Conservation (phyloP, 2,113 vertebrate genomes). For the Atrichornis clamosus region DNA sequence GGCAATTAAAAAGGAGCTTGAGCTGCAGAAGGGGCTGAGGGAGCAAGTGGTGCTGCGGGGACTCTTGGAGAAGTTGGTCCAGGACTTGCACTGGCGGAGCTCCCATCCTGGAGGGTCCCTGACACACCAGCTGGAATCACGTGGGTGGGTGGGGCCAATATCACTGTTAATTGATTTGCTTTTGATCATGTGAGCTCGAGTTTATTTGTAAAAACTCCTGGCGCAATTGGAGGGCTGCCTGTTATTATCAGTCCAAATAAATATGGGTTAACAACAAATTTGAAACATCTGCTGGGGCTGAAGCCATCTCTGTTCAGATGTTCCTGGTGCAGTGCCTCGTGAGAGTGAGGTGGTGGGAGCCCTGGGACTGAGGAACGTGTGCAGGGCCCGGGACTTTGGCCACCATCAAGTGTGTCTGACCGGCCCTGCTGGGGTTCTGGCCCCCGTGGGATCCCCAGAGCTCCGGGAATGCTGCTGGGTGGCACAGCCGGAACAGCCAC, state of each 20-base stretch:
- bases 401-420: rapidly evolving
- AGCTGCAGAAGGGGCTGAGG: not conserved
- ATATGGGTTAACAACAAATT: conserved; percentile 27
- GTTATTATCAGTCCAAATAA: conserved; percentile 41
- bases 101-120: rapidly evolving
- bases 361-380: not conserved
- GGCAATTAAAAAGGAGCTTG: not conserved
- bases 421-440: not conserved
- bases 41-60: rapidly evolving
- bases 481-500: rapidly evolving
- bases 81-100: not conserved
- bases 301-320: not conserved
- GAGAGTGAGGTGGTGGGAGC: not conserved
- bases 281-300: conserved; percentile 33
- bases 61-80: not conserved
- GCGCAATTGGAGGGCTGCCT: not conserved
- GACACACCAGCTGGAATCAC: rapidly evolving
- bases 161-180: not conserved
- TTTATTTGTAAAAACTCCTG: not conserved
- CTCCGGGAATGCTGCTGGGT: not conserved
- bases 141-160: not conserved
- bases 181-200: not conserved
- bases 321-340: not conserved
- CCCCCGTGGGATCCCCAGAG: rapidly evolving
- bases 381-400: not conserved